Percentiles rank a stretch among this genome's conserved stretches.
Evolutionary conservation across 2,113 vertebrate species (phyloP).

Genomic region (Leucopsar rothschildi): DNA sequence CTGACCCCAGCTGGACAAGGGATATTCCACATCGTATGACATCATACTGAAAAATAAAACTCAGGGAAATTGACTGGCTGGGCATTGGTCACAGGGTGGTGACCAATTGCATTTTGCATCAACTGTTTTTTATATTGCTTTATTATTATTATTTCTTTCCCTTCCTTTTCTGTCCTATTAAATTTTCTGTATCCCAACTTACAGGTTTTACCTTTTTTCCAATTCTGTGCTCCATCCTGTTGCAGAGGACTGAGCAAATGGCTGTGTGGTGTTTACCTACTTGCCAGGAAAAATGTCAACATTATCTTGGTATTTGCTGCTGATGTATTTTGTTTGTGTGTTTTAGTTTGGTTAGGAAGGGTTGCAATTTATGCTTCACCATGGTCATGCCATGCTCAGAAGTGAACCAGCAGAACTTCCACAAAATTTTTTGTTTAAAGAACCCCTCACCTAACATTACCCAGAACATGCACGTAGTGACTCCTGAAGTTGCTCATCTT

Average conservation of each 20-base stretch:
- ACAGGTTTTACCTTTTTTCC: background rate
- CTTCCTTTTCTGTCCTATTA: background rate
- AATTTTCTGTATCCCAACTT: background rate
- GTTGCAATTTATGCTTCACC: background rate
- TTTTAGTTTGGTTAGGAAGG: background rate
- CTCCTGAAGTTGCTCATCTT: background rate
- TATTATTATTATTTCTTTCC: background rate
- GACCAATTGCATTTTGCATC: background rate
- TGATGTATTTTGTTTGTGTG: background rate
- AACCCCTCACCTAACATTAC: background rate
- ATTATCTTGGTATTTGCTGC: background rate
- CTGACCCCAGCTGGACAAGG: background rate
- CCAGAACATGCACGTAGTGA: background rate
- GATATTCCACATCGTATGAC: background rate
- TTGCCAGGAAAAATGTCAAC: background rate
- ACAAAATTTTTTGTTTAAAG: background rate
- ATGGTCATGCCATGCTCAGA: background rate
- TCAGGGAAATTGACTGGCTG: background rate
- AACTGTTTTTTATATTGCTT: background rate
- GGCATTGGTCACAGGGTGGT: background rate
- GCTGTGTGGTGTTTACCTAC: background rate
- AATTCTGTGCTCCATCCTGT: background rate
- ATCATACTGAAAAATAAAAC: background rate
- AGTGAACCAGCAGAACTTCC: background rate
- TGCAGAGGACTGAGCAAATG: background rate